These are phyloP conservation scores for Ptychadena robeensis DNA, from an alignment of 2,797 vertebrate species.

Conservation along the genomic window DNA sequence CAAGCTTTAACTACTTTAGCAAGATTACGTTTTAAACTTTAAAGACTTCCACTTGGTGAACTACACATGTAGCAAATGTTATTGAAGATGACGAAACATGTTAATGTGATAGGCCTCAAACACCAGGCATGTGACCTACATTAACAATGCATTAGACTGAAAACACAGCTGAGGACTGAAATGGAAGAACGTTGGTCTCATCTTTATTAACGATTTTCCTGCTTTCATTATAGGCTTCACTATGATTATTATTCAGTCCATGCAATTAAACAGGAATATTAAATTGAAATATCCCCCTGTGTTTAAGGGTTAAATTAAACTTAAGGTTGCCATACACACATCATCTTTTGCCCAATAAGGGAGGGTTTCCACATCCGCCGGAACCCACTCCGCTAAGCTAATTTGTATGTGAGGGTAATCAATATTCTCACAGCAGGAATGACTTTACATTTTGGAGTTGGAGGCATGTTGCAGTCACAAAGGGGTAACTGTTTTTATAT, in stretches of 20 bases:
- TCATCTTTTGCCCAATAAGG: too few species aligned
- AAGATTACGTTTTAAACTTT: conserved; percentile 12
- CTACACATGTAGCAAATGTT: conserved; percentile 42
- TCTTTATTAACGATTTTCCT: conserved; percentile 18
- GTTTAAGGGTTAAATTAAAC: too few species aligned
- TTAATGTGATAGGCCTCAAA: conserved; percentile 34
- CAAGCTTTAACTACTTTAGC: conserved; percentile 7
- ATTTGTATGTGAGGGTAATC: too few species aligned
- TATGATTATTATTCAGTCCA: neutral
- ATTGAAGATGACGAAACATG: conserved; percentile 30
- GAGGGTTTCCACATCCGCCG: too few species aligned
- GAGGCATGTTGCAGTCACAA: too few species aligned
- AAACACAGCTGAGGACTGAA: conserved; percentile 8
- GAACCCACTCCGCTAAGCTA: too few species aligned
- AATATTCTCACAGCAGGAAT: too few species aligned
- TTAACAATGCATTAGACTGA: conserved; percentile 34
- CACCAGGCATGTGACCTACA: conserved; percentile 25
- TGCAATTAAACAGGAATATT: neutral
- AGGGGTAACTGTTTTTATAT: too few species aligned
- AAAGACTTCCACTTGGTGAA: conserved; percentile 37
- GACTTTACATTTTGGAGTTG: too few species aligned
- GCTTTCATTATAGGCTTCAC: neutral
- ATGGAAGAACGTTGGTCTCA: neutral
- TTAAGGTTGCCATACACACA: too few species aligned
- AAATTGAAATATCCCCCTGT: neutral